A percentile compares a stretch with the other conserved stretches of the same genome.
phyloP scores from a whole-genome alignment of 2,888 invertebrate genomes.

The Anagyrus pseudococci region DNA sequence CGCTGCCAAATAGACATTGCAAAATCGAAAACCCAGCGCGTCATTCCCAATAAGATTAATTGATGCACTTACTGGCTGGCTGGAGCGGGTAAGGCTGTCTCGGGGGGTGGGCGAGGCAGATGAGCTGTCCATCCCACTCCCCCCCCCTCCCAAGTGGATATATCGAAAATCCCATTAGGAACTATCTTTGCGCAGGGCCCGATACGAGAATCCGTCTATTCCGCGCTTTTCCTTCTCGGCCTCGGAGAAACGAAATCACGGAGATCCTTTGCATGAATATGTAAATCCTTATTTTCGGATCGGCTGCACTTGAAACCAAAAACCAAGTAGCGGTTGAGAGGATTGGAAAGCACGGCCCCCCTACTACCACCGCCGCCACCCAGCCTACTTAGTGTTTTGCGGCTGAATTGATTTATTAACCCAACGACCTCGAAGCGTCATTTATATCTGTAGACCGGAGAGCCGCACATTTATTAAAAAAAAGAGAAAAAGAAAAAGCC shows the following conservation, averaged over 20 bases:
- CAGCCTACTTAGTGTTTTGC: too few relatives aligned
- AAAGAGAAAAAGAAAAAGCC: not conserved
- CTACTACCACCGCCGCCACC: slow-evolving; percentile 36
- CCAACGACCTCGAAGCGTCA: slow-evolving; percentile 39
- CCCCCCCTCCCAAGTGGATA: slow-evolving; percentile 37
- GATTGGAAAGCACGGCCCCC: slow-evolving; percentile 30
- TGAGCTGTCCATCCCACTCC: not conserved
- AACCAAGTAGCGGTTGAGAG: slow-evolving; percentile 48
- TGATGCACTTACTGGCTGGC: too few relatives aligned
- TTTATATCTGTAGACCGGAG: not conserved
- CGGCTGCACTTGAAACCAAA: slow-evolving; percentile 61
- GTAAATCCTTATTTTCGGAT: slow-evolving; percentile 62
- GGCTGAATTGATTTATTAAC: slow-evolving; percentile 59
- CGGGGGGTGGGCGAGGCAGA: slow-evolving; percentile 29
- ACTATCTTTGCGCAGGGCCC: slow-evolving; percentile 48
- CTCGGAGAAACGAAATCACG: not conserved
- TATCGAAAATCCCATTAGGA: slow-evolving; percentile 58
- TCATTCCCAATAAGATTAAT: too few relatives aligned
- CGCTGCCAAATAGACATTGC: too few relatives aligned
- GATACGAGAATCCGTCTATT: slow-evolving; percentile 47
- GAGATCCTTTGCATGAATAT: slow-evolving; percentile 59
- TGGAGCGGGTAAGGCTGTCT: too few relatives aligned
- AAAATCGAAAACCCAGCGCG: too few relatives aligned
- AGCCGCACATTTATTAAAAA: slow-evolving; percentile 9
- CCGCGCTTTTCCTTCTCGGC: slow-evolving; percentile 43